Conservation (phyloP, 1,140 invertebrate species). For the Contarinia nasturtii region DNA sequence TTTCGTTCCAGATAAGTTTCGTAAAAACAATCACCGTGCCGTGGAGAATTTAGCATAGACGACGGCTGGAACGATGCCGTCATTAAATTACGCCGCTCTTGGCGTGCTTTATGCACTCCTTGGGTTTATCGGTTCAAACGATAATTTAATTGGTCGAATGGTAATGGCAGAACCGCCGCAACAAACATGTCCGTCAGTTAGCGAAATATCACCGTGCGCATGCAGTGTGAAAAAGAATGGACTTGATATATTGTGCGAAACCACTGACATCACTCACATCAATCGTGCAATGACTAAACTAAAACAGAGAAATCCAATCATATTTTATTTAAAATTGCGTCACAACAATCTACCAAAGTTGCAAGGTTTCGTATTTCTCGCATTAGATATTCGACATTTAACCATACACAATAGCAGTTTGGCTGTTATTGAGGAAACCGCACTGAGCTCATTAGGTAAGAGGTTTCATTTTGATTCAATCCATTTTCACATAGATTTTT, state of each 20-base stretch:
- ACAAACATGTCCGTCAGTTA: constrained; percentile 49
- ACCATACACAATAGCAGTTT: constrained; percentile 74
- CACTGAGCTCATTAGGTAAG: constrained; percentile 64
- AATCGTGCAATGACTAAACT: constrained; percentile 50
- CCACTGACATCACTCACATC: constrained; percentile 54
- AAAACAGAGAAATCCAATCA: constrained; percentile 52
- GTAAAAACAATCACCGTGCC: constrained; percentile 1
- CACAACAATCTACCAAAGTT: constrained; percentile 67
- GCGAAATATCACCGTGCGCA: constrained; percentile 54
- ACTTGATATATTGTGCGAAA: constrained; percentile 69
- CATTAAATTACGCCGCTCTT: background rate
- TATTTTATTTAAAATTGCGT: constrained; percentile 68
- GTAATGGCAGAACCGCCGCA: constrained; percentile 6
- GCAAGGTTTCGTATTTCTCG: constrained; percentile 67
- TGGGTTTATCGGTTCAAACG: constrained; percentile 1
- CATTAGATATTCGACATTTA: constrained; percentile 66
- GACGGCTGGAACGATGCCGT: constrained; percentile 4
- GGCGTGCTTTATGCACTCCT: constrained; percentile 3
- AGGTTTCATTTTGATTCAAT: background rate
- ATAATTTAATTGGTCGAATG: background rate
- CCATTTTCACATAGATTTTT: too few species aligned
- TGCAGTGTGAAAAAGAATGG: constrained; percentile 72
- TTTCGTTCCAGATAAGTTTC: background rate
- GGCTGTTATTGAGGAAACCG: constrained; percentile 67
- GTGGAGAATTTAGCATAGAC: background rate